Evolutionary conservation across 1,140 invertebrate genomes (phyloP), one percentile per base, ranked within the genome.

Genomic region (Drosophila arizonae): DNA sequence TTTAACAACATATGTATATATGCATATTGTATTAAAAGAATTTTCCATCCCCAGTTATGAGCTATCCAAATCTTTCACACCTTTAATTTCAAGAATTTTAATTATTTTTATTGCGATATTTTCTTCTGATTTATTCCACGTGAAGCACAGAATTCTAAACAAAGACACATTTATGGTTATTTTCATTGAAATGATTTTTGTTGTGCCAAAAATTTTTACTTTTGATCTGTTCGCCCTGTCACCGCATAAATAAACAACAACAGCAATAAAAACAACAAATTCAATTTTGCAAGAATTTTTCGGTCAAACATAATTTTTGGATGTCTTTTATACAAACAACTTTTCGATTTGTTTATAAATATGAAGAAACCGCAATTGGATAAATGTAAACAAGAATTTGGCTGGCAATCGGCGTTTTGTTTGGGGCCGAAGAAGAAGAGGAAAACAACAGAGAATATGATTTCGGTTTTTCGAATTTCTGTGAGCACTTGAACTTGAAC

Each of bases 401-500:
- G 50, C 56, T 33, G 21, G 43, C 54, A 71, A 80, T 77, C 58
- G 72, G 68, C 60, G 63, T 70, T 64, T 63, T 46, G 51, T 54
- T 58, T 60, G 9, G 33, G 33, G 6, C 33, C 1, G 33, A 76
- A 56, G 11, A 30, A 58, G 39, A 45, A 58, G n/a, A 39, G 36
- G 41, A 57, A 60, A 48, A 61, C 66, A 48, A 77, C 15, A 50
- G 45, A 65, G 81, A 81, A 66, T 70, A 73, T 58, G 36, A 54
- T 60, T 72, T 69, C 54, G 48, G 68, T 52, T 48, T 26, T 26
- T 21, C 21, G 71, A 76, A 79, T 69, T 84, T 57, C 17, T 54
- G 73, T 52, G 57, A 79, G 74, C 72, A 66, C 81, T 84, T 79
- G 66, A 76, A 68, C 73, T 51, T 58, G 74, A 77, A 66, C 66